Conservation (phyloP, 2,797 vertebrate species). For the Hypotaenidia philippensis region DNA sequence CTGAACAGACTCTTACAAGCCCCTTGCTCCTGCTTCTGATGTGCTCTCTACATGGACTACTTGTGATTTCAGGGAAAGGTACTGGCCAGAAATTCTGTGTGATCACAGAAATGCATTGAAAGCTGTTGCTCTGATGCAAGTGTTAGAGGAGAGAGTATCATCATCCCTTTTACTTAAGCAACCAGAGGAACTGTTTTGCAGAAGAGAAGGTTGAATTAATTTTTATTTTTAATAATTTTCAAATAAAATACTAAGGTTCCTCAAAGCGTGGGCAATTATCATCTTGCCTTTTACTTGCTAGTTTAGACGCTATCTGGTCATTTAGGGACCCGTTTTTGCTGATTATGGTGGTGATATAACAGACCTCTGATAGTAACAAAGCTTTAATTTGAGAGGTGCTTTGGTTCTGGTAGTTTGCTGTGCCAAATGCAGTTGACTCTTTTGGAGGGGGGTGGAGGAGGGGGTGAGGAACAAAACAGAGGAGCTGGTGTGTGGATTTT, state of each 20-base stretch:
- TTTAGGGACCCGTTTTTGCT: neutral
- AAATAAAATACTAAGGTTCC: neutral
- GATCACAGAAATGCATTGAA: constrained; percentile 10
- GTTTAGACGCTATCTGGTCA: neutral
- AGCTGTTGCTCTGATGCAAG: neutral
- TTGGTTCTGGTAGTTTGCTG: neutral
- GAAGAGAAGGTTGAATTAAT: neutral
- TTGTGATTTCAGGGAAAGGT: neutral
- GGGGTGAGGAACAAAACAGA: neutral
- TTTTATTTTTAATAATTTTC: neutral
- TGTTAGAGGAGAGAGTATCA: neutral
- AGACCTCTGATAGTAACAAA: neutral
- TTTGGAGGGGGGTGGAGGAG: neutral
- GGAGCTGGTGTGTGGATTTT: neutral
- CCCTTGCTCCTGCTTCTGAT: neutral
- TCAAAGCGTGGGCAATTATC: neutral
- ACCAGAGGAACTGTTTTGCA: neutral
- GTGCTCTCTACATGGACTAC: neutral
- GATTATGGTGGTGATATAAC: neutral
- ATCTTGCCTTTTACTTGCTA: neutral
- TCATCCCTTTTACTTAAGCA: neutral
- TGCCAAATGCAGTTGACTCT: neutral
- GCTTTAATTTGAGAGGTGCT: neutral
- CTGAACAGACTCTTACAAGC: neutral
- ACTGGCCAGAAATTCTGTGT: neutral